Evolutionary conservation across 1,140 invertebrate species (phyloP), one percentile per base, ranked within the genome.

Genomic region (Micrasema longulum): DNA sequence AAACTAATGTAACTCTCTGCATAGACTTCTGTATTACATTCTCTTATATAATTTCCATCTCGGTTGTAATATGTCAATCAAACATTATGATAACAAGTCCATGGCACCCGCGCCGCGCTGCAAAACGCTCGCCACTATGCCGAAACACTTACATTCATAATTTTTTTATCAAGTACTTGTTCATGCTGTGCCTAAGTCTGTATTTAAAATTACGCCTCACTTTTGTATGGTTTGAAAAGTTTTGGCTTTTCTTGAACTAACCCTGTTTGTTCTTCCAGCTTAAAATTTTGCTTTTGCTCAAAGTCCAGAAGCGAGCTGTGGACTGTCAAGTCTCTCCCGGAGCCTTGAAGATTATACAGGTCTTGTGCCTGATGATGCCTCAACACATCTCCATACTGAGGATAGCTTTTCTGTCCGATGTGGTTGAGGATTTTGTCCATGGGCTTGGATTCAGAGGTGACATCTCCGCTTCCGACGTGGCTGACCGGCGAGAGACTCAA

Each of bases 141-240:
- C 26, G 26, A 31, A 31, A 31, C 7, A 31, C 7, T 31, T 4
- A 31, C 2, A 31, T 31, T 2, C 7, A 31, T 31, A 31, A 4
- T 2, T 31, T 31, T 31, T 31, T 4, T 31, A n/a, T n/a, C n/a
- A 7, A 31, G 26, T 31, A 31, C 26, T 31, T 31, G 7, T 31
- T 31, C 26, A 31, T 31, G 26, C 7, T 31, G 26, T 2, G 26
- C 7, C 7, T 31, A 7, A 31, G 7, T 31, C 3, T 31, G 26
- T 31, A 31, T 31, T 31, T 31, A 36, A 50, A 26, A 48, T 79
- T 86, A 87, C 60, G 81, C 81, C 78, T 91, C 89, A 70, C 86
- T 89, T 78, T 90, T 91, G 79, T 91, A 91, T 0, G 90, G 90
- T 77, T 91, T 89, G 75, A 91, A 91, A 12, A 91, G 78, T 78